A percentile compares a stretch with the other conserved stretches of the same genome.
phyloP scores from a whole-genome alignment of 2,888 invertebrate genomes.

The Eulithis testata region DNA sequence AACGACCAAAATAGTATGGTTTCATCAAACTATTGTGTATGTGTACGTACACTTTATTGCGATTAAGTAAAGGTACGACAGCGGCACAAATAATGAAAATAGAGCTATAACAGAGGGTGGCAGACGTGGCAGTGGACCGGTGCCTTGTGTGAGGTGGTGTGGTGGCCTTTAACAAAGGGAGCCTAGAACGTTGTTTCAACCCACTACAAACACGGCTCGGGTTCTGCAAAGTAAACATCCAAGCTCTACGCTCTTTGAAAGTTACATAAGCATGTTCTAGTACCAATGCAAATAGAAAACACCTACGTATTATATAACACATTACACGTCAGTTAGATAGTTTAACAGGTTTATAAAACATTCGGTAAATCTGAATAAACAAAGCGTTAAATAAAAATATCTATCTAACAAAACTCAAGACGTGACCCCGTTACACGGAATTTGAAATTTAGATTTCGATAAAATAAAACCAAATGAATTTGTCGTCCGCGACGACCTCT shows the following conservation, averaged over 20 bases:
- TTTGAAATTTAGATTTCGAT: constrained; percentile 79
- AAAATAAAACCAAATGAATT: constrained; percentile 77
- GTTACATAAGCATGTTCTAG: constrained; percentile 10
- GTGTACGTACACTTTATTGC: constrained; percentile 46
- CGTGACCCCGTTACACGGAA: constrained; percentile 79
- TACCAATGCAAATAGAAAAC: constrained; percentile 48
- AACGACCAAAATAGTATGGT: constrained; percentile 47
- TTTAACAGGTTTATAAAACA: constrained; percentile 1
- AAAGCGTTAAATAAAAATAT: constrained; percentile 67
- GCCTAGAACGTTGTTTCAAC: constrained; percentile 57
- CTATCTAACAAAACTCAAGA: constrained; percentile 61
- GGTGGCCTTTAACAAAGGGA: constrained; percentile 55
- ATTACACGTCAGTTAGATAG: background rate
- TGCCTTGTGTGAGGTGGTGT: constrained; percentile 63
- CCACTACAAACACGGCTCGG: constrained; percentile 48
- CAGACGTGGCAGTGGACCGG: constrained; percentile 36
- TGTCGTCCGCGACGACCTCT: constrained; percentile 75
- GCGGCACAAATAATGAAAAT: constrained; percentile 56
- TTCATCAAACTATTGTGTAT: constrained; percentile 41
- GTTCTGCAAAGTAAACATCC: constrained; percentile 48
- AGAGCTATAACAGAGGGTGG: constrained; percentile 50
- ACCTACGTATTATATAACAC: constrained; percentile 18
- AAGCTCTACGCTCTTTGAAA: constrained; percentile 35
- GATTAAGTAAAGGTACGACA: constrained; percentile 49
- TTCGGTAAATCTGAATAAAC: constrained; percentile 44